Conservation (phyloP, 1,140 invertebrate genomes). For the Chrysopa pallens region DNA sequence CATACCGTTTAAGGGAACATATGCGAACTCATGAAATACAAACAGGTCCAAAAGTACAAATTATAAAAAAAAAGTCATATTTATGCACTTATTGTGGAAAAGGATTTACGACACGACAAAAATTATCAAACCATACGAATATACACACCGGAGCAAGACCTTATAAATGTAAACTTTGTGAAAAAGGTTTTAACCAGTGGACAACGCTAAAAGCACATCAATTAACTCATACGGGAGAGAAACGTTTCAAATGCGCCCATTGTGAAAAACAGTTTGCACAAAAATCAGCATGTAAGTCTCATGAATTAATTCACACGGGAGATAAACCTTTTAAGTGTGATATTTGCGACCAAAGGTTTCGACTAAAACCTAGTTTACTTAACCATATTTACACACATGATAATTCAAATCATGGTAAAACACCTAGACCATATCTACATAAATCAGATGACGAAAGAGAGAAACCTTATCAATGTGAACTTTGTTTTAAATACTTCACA, state of each 20-base stretch:
- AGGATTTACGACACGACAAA: neutral
- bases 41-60: no score
- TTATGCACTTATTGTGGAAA: neutral
- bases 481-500: constrained; percentile 11
- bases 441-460: constrained; percentile 11
- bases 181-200: neutral
- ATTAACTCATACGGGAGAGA: neutral
- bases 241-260: neutral
- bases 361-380: neutral
- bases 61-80: no score
- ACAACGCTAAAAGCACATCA: neutral
- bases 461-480: constrained; percentile 12
- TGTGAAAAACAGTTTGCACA: neutral
- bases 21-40: no score
- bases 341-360: neutral
- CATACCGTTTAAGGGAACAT: no score
- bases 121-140: neutral
- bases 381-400: neutral
- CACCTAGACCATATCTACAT: constrained; percentile 9
- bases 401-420: constrained; percentile 7
- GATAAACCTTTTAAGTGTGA: neutral
- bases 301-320: neutral
- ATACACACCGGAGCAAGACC: neutral
- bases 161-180: neutral
- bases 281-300: neutral